Percentiles rank a stretch among this genome's conserved stretches.
These are phyloP conservation scores for Babyrousa celebensis DNA, from an alignment of 2,797 vertebrate genomes.

Conservation along the genomic window DNA sequence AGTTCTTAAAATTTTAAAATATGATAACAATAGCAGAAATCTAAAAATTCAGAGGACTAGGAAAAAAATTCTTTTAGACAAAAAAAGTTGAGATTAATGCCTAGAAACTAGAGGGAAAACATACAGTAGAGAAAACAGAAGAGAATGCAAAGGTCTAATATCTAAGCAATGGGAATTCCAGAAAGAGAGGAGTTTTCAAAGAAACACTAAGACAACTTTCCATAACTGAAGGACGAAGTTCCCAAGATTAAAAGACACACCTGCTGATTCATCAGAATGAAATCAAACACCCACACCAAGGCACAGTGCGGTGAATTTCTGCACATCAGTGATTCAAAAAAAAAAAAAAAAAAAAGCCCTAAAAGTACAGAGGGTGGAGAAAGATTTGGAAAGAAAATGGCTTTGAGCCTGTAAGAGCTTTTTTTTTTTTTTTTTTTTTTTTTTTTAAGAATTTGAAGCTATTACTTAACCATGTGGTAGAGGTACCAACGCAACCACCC, in stretches of 20 bases:
- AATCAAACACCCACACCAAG: conserved; percentile 5
- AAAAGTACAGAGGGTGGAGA: background rate
- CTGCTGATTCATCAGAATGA: background rate
- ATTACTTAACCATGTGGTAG: background rate
- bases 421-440: no score
- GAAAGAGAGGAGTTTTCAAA: background rate
- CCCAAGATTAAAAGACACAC: background rate
- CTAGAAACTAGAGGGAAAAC: conserved; percentile 39
- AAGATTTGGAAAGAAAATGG: conserved; percentile 37
- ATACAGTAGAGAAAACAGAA: background rate
- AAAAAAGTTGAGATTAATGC: background rate
- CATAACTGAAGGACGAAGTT: background rate
- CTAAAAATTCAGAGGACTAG: background rate
- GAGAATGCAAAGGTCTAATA: background rate
- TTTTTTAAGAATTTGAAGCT: background rate
- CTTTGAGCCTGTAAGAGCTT: conserved; percentile 13
- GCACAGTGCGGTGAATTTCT: background rate
- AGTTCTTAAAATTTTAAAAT: conserved; percentile 30
- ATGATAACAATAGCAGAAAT: background rate
- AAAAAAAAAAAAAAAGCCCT: background rate
- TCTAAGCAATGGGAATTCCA: background rate
- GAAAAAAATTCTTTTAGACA: conserved; percentile 52
- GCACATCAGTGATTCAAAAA: background rate
- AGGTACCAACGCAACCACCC: background rate
- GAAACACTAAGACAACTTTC: background rate